Conservation (phyloP, 2,888 invertebrate species). For the Athalia rosae region DNA sequence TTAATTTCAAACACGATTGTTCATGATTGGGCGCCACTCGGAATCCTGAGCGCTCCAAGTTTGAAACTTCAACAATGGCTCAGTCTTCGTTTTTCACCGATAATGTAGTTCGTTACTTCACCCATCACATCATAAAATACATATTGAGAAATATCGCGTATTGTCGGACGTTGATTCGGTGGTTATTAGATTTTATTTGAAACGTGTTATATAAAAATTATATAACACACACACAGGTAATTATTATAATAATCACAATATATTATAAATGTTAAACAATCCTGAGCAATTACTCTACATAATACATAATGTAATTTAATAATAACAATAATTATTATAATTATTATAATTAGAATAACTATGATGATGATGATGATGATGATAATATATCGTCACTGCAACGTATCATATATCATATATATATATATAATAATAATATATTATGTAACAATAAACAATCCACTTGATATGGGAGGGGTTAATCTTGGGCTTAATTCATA, state of each 20-base stretch:
- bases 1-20: not conserved
- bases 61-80: not conserved
- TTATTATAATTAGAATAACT: constrained; percentile 40
- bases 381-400: constrained; percentile 56
- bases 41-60: too few relatives aligned
- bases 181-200: constrained; percentile 69
- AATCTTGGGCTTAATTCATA: constrained; percentile 53
- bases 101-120: not conserved
- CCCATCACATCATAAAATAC: not conserved
- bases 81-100: not conserved
- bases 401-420: constrained; percentile 57
- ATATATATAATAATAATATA: constrained; percentile 19
- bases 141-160: too few relatives aligned
- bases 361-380: too few relatives aligned
- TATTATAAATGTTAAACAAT: constrained; percentile 71
- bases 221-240: constrained; percentile 9
- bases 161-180: constrained; percentile 16
- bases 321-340: not conserved
- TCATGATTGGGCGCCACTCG: too few relatives aligned
- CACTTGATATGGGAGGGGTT: constrained; percentile 59
- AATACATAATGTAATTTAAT: constrained; percentile 63
- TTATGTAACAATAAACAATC: constrained; percentile 62
- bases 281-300: constrained; percentile 69
- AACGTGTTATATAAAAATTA: constrained; percentile 70
- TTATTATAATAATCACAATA: constrained; percentile 68